Evolutionary conservation across 2,888 invertebrate genomes (phyloP).

Genomic region (Leptopilina myrica): DNA sequence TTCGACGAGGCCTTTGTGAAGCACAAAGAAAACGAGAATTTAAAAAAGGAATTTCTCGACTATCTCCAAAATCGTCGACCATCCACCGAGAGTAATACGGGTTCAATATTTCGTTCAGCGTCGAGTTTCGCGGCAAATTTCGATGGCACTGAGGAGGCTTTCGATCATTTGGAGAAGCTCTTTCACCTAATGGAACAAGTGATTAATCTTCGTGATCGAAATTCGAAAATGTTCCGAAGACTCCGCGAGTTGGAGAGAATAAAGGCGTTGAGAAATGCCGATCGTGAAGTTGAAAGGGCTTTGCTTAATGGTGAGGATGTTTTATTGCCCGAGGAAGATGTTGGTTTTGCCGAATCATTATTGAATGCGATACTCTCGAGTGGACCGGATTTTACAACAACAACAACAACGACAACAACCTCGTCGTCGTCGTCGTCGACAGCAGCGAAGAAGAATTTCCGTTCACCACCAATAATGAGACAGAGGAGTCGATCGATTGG

Average conservation of each 20-base stretch:
- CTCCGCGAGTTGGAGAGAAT: conserved; percentile 86
- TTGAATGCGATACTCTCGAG: conserved; percentile 80
- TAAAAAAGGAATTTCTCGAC: conserved; percentile 73
- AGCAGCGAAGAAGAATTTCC: conserved; percentile 71
- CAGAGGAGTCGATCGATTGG: conserved; percentile 83
- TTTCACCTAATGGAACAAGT: conserved; percentile 88
- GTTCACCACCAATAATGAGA: conserved; percentile 61
- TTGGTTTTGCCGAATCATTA: conserved; percentile 81
- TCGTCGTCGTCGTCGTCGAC: not conserved
- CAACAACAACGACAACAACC: not conserved
- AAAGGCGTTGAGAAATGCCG: conserved; percentile 81
- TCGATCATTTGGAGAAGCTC: conserved; percentile 89
- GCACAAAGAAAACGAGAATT: conserved; percentile 48
- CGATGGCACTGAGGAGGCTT: conserved; percentile 81
- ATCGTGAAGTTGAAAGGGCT: conserved; percentile 76
- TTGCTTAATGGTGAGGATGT: conserved; percentile 63
- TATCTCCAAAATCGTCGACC: conserved; percentile 75
- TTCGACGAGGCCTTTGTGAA: conserved; percentile 19
- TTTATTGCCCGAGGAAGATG: conserved; percentile 80
- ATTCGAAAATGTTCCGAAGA: conserved; percentile 82
- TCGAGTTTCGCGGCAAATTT: conserved; percentile 77
- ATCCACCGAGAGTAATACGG: conserved; percentile 53
- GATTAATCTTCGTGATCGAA: conserved; percentile 84
- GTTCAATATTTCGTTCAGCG: conserved; percentile 54
- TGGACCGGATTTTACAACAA: conserved; percentile 23